Evolutionary conservation across 2,797 vertebrate genomes (phyloP).

Genomic region (Hybognathus amarus): DNA sequence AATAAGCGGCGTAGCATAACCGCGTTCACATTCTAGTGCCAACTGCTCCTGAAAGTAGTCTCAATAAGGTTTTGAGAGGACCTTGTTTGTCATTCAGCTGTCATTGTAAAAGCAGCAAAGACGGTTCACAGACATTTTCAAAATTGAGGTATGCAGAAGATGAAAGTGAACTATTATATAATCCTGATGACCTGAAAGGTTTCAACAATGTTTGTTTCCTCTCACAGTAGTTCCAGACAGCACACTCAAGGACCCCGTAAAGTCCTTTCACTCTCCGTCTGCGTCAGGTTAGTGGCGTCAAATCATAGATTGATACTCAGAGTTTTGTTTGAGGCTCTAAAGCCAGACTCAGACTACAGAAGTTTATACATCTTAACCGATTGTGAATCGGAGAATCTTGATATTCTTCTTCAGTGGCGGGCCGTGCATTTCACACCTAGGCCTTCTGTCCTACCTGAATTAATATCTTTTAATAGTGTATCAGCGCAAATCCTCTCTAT

Average conservation of each 20-base stretch:
- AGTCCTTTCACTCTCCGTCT: background rate
- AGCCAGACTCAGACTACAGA: no score
- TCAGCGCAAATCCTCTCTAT: no score
- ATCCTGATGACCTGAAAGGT: background rate
- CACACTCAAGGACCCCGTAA: background rate
- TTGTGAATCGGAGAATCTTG: no score
- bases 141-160: background rate
- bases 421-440: no score
- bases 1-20: background rate
- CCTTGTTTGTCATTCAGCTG: constrained; percentile 6
- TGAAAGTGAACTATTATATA: background rate
- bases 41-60: background rate
- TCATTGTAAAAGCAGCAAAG: constrained; percentile 1
- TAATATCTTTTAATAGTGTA: no score
- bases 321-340: background rate
- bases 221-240: constrained; percentile 2
- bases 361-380: no score
- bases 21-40: background rate
- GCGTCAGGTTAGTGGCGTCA: background rate
- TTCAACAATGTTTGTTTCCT: background rate
- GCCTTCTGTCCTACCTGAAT: no score
- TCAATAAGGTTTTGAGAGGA: background rate
- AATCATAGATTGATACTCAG: background rate
- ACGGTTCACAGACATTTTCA: background rate
- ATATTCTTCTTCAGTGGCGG: no score